Conservation (phyloP, 1,140 invertebrate genomes). For the Diabrotica undecimpunctata region DNA sequence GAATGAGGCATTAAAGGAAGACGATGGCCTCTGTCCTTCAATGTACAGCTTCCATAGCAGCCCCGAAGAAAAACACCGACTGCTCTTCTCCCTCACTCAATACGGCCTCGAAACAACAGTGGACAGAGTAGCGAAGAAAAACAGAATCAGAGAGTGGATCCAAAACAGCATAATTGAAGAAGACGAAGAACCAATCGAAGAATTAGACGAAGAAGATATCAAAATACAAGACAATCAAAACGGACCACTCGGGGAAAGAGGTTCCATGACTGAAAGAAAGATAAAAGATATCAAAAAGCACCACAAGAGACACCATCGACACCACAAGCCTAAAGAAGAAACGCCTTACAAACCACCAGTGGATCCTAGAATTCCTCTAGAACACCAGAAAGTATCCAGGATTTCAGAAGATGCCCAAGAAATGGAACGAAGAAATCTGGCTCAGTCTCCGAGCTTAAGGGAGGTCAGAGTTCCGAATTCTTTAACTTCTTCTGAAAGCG, state of each 20-base stretch:
- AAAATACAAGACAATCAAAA: slow-evolving; percentile 37
- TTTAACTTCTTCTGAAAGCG: slow-evolving; percentile 28
- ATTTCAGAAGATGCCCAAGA: slow-evolving; percentile 24
- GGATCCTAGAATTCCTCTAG: slow-evolving; percentile 43
- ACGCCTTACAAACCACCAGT: slow-evolving; percentile 41
- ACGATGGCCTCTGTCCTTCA: slow-evolving; percentile 79
- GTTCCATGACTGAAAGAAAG: slow-evolving; percentile 28
- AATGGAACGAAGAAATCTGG: slow-evolving; percentile 7
- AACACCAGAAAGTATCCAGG: slow-evolving; percentile 33
- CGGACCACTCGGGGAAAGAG: slow-evolving; percentile 39
- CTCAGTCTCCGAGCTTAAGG: slow-evolving; percentile 32
- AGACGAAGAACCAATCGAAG: slow-evolving; percentile 53
- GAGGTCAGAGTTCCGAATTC: slow-evolving; percentile 33
- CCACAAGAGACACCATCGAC: slow-evolving; percentile 16
- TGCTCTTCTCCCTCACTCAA: slow-evolving; percentile 71
- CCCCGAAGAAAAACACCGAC: slow-evolving; percentile 78
- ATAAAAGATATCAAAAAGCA: slow-evolving; percentile 16
- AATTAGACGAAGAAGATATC: slow-evolving; percentile 34
- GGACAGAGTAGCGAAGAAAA: slow-evolving; percentile 75
- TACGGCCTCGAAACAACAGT: slow-evolving; percentile 83
- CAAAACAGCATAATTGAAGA: slow-evolving; percentile 79
- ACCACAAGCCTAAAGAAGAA: slow-evolving; percentile 21
- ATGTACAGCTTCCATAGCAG: slow-evolving; percentile 88
- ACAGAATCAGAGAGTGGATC: slow-evolving; percentile 83
- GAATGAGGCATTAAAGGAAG: slow-evolving; percentile 54